Base-by-base conservation (phyloP, 2,797 vertebrate species). In the Acanthornis magna region DNA sequence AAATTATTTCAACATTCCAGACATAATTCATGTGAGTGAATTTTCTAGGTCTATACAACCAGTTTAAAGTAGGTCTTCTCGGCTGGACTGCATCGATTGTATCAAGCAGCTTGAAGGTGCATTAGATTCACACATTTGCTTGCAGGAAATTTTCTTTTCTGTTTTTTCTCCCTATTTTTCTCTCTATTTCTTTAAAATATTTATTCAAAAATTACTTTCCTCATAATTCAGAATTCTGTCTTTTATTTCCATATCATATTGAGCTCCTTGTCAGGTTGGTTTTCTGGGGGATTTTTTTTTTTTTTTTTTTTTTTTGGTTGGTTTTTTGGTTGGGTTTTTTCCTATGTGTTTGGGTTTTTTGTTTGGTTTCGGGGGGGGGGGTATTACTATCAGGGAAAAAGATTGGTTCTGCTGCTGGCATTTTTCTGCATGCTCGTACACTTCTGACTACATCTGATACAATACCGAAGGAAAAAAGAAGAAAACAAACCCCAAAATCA, bases 401-500 rank as follows among this genome's bases (percentile, higher is more conserved):
- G 1, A 9, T 6, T 30, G 4, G 1, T 13, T 86, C 77, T 74
- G 5, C 32, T 54, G 47, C 13, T 63, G 20, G 5, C 5, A 3
- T 75, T 78, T 81, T 94, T 70, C 38, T 72, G 9, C 21, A 20
- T 62, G 12, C 2, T 91, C 3, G 34, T 66, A 22, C 7, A 11
- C 21, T 85, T 95, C 38, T 71, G 26, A 42, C 34, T 88, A n/a
- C 13, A 34, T 65, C 9, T 68, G 11, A 42, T 63, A 76, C 23
- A 84, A 83, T 42, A 45, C 4, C 20, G 16, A 43, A 53, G 4
- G 2, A 21, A 47, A 92, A 63, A 38, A 12, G 25, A 34, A 20
- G 34, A 13, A 21, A 2, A 5, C 0, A 16, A n/a, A 48, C 7
- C 7, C 8, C 5, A 7, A 18, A 50, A 43, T 3, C 5, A 9